Evolutionary conservation across 2,888 invertebrate species (phyloP).

Genomic region (Ochropleura plecta): DNA sequence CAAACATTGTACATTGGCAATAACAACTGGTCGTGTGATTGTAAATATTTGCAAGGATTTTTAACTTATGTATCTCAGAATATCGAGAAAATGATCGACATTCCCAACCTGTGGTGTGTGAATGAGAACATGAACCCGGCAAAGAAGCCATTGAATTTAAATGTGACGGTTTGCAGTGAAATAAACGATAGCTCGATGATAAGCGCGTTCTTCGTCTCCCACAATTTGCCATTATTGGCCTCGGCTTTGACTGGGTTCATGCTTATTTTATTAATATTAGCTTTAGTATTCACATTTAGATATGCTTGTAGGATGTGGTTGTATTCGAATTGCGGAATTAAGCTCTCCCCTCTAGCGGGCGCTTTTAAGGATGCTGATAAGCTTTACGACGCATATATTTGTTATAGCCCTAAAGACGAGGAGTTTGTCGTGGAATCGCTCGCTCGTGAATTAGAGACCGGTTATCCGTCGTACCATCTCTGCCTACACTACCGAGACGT

Average conservation of each 20-base stretch:
- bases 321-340: slow-evolving; percentile 96
- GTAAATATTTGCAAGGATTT: slow-evolving; percentile 96
- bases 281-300: slow-evolving; percentile 96
- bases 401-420: slow-evolving; percentile 98
- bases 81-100: slow-evolving; percentile 94
- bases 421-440: slow-evolving; percentile 96
- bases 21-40: slow-evolving; percentile 97
- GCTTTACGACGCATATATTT: slow-evolving; percentile 97
- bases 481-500: slow-evolving; percentile 97
- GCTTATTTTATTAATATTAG: slow-evolving; percentile 94
- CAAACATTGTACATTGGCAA: slow-evolving; percentile 94
- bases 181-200: slow-evolving; percentile 95
- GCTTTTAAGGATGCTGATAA: slow-evolving; percentile 95
- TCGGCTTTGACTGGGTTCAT: slow-evolving; percentile 94
- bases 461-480: slow-evolving; percentile 94
- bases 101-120: slow-evolving; percentile 94
- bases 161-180: slow-evolving; percentile 96
- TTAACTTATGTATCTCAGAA: slow-evolving; percentile 95
- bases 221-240: slow-evolving; percentile 95
- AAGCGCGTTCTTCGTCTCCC: slow-evolving; percentile 95
- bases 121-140: slow-evolving; percentile 93
- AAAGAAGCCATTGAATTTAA: slow-evolving; percentile 94
- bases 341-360: slow-evolving; percentile 93
- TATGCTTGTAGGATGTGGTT: slow-evolving; percentile 97
- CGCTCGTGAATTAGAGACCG: slow-evolving; percentile 96